A percentile compares a stretch with the other conserved stretches of the same genome.
phyloP scores from a whole-genome alignment of 2,113 vertebrate genomes.

The Octodon degus region DNA sequence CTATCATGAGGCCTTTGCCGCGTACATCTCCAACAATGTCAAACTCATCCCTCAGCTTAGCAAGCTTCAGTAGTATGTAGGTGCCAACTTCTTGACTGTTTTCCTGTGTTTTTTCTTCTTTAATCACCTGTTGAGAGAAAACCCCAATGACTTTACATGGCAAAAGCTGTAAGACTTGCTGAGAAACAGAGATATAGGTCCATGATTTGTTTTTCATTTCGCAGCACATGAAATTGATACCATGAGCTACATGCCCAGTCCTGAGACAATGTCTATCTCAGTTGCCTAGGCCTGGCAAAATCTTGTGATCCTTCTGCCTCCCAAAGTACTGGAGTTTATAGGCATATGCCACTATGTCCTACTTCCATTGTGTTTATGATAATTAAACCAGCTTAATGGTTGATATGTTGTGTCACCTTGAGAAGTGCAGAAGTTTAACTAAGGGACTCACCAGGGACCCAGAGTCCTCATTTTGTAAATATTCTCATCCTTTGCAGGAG shows the following conservation, averaged over 20 bases:
- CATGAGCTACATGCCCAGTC: not conserved
- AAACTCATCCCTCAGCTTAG: constrained; percentile 92
- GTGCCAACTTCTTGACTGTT: constrained; percentile 91
- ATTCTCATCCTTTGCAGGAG: no score
- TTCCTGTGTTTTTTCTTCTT: constrained; percentile 90
- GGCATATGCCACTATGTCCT: not conserved
- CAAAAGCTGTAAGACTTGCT: not conserved
- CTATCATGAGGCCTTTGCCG: constrained; percentile 96
- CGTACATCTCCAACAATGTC: constrained; percentile 95
- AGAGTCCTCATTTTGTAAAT: no score
- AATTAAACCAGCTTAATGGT: not conserved
- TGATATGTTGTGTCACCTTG: no score
- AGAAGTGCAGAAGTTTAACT: no score
- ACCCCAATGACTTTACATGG: not conserved
- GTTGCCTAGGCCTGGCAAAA: not conserved
- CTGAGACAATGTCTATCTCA: not conserved
- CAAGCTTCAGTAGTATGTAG: constrained; percentile 90
- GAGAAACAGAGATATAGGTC: not conserved
- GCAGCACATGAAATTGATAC: not conserved
- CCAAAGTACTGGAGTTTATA: not conserved
- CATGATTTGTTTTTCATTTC: not conserved
- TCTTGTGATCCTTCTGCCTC: not conserved
- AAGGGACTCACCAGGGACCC: no score
- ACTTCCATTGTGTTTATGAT: not conserved
- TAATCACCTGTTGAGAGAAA: constrained; percentile 88